Evolutionary conservation across 2,113 vertebrate genomes (phyloP).

Genomic region (Mesembrinibis cayennensis): DNA sequence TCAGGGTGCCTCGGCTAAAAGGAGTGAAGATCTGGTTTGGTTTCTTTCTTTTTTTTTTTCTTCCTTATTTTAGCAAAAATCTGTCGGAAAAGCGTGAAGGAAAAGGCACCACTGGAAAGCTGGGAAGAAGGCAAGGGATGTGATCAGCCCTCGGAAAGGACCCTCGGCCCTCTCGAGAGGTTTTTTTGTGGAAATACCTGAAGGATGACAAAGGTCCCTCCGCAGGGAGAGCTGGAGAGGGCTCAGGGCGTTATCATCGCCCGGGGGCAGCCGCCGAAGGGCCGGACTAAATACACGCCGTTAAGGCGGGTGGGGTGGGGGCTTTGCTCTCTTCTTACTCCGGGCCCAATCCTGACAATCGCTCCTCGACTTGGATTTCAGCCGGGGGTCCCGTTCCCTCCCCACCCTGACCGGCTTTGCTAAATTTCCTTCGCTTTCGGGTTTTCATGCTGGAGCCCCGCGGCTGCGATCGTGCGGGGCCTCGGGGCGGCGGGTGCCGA

Average conservation of each 20-base stretch:
- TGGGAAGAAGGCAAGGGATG: neutral
- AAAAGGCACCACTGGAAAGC: neutral
- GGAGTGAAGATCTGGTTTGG: neutral
- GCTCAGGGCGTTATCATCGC: neutral
- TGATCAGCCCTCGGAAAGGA: neutral
- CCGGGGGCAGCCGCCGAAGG: neutral
- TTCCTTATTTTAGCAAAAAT: neutral
- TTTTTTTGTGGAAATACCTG: neutral
- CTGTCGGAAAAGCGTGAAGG: accelerated
- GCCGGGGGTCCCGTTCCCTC: accelerated
- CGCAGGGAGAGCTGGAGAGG: neutral
- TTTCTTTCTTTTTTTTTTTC: accelerated
- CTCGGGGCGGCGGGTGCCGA: neutral
- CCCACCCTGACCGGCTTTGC: neutral
- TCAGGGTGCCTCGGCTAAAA: neutral
- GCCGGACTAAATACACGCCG: accelerated
- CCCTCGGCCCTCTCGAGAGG: neutral
- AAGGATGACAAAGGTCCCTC: neutral
- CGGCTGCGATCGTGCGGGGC: accelerated
- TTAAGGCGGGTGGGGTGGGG: accelerated
- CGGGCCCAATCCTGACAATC: neutral
- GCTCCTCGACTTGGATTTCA: neutral
- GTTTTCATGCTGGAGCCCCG: neutral
- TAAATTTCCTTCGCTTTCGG: neutral
- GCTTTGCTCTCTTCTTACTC: neutral